Percentiles rank a stretch among this genome's conserved stretches.
phyloP scores from a whole-genome alignment of 2,113 vertebrate genomes.

The Salvelinus alpinus region DNA sequence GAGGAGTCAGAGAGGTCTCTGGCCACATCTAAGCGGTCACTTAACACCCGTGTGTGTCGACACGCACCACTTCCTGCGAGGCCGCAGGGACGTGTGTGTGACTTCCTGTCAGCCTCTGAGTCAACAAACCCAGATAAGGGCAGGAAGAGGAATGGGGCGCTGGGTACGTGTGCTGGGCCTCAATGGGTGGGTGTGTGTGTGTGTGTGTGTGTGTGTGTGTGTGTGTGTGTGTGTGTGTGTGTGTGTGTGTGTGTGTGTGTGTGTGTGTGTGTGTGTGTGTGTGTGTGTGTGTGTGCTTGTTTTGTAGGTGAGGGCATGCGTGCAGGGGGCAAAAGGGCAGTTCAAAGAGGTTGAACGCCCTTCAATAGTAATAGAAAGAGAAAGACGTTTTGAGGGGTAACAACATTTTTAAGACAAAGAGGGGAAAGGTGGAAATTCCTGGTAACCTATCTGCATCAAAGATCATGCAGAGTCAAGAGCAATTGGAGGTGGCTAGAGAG shows the following conservation, averaged over 20 bases:
- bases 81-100: constrained; percentile 7
- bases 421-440: not conserved
- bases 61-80: constrained; percentile 43
- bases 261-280: constrained; percentile 8
- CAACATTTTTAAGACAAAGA: not conserved
- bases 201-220: too few species aligned
- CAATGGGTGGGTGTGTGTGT: constrained; percentile 10
- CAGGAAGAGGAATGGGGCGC: constrained; percentile 39
- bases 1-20: not conserved
- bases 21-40: constrained; percentile 39
- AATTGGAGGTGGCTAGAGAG: not conserved
- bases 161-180: constrained; percentile 6
- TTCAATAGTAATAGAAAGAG: constrained; percentile 5
- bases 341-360: too few species aligned
- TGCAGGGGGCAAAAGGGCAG: not conserved
- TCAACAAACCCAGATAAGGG: constrained; percentile 57
- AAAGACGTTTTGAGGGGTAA: not conserved
- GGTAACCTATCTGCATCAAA: not conserved
- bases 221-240: constrained; percentile 1
- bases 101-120: constrained; percentile 62
- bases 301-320: not conserved
- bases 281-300: not conserved
- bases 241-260: constrained; percentile 3
- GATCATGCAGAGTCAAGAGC: too few species aligned
- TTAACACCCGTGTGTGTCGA: not conserved